Evolutionary conservation across 1,140 invertebrate species (phyloP), one percentile per base, ranked within the genome.

Genomic region (Pseudoatta argentina): DNA sequence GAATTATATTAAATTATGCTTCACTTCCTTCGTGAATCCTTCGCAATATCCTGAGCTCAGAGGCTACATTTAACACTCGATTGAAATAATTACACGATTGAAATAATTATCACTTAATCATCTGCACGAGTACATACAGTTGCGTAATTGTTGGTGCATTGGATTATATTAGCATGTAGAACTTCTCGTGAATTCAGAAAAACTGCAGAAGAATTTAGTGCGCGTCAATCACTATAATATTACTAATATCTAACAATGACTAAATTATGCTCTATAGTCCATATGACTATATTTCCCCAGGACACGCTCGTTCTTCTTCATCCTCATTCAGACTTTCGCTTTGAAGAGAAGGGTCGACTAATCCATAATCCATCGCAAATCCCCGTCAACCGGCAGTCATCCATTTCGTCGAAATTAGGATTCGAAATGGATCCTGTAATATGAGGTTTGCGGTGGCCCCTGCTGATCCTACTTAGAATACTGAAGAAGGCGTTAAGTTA

Each of bases 21-120:
- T 95, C 95, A 93, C 96, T 96, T 97, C 97, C 91, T 96, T 97
- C 91, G 97, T 96, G 92, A 98, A 97, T 30, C 1, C 24, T 63
- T n/a, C 51, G 16, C 27, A n/a, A 66, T 34, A 69, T 30, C 48
- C 55, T 18, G 44, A 72, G 10, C 27, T 71, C 21, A 6, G n/a
- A 71, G 34, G 44, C 7, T 30, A 48, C 4, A 55, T 55, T 73
- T 73, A 73, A 30, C 3, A 27, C 18, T 73, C 27, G 10, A 27
- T 55, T 73, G 16, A 72, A 27, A 18, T 48, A 69, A 34, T 34
- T 34, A 34, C 14, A 12, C 16, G 3, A 44, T 44, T 44, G 39
- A 44, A 44, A 44, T 73, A 55, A 51, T 53, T n/a, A 30, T 55
- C 34, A 55, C 18, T 51, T 48, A 66, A 66, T 6, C 24, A 3